Evolutionary conservation across 1,140 invertebrate genomes (phyloP).

Genomic region (Nylanderia fulva): DNA sequence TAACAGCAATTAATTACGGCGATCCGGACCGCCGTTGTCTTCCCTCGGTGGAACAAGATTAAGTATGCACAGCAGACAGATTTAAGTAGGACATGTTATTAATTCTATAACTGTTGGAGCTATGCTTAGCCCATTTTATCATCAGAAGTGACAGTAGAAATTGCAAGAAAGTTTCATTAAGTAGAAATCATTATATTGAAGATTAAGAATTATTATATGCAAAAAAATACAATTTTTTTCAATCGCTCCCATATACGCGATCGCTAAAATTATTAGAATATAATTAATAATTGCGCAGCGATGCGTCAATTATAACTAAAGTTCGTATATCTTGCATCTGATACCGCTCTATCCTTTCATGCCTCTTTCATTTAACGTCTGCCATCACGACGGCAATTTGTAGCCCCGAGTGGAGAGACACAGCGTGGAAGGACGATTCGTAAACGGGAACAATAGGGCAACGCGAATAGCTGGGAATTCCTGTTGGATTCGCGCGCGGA

Average conservation of each 20-base stretch:
- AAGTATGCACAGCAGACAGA: neutral
- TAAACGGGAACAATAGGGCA: conserved; percentile 41
- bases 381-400: conserved; percentile 32
- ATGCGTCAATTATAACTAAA: neutral
- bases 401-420: neutral
- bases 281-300: neutral
- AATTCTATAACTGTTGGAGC: neutral
- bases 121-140: neutral
- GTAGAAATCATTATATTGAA: neutral
- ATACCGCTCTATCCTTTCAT: neutral
- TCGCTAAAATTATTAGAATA: neutral
- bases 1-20: conserved; percentile 48
- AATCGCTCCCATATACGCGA: neutral
- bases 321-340: neutral
- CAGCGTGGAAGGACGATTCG: neutral
- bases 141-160: neutral
- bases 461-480: conserved; percentile 43
- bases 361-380: neutral
- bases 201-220: neutral
- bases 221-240: neutral
- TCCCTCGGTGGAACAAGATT: neutral
- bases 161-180: neutral
- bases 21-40: neutral
- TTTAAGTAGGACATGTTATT: conserved; percentile 32
- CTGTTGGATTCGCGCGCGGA: conserved; percentile 60